Conservation (phyloP, 2,888 invertebrate species). For the Apantesis nais region DNA sequence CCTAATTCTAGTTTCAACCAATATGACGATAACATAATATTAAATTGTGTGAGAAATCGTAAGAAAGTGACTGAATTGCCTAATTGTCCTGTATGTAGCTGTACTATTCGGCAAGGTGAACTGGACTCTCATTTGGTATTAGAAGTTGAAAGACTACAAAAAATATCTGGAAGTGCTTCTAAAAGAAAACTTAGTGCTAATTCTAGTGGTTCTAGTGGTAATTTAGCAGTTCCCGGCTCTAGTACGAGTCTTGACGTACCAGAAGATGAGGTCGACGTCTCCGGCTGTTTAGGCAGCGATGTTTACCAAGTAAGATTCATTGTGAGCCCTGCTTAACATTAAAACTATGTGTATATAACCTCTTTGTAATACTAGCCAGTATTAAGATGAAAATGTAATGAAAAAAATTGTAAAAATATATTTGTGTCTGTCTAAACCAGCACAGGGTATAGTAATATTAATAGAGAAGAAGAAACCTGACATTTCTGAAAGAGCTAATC, state of each 20-base stretch:
- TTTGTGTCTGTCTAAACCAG: too few species aligned
- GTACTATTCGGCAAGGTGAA: constrained; percentile 92
- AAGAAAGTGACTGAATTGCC: constrained; percentile 88
- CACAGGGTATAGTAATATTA: too few species aligned
- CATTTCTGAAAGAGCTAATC: too few species aligned
- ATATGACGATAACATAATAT: constrained; percentile 76
- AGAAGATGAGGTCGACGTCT: constrained; percentile 71
- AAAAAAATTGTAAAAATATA: not conserved
- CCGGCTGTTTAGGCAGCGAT: constrained; percentile 77
- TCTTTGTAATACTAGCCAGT: not conserved
- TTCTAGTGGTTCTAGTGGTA: constrained; percentile 60
- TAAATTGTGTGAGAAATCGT: constrained; percentile 84
- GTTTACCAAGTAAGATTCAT: constrained; percentile 71
- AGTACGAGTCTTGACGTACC: constrained; percentile 49
- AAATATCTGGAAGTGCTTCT: constrained; percentile 64
- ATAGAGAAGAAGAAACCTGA: too few species aligned
- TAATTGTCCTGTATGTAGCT: constrained; percentile 96
- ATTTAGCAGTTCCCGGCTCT: constrained; percentile 49
- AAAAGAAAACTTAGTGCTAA: constrained; percentile 74
- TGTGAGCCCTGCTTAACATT: not conserved
- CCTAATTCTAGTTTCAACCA: constrained; percentile 61
- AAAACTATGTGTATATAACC: not conserved
- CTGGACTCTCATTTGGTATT: constrained; percentile 92
- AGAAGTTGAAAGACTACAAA: constrained; percentile 87
- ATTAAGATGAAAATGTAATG: not conserved